These are phyloP conservation scores for Physella acuta DNA, from an alignment of 1,140 invertebrate species.

Conservation along the genomic window DNA sequence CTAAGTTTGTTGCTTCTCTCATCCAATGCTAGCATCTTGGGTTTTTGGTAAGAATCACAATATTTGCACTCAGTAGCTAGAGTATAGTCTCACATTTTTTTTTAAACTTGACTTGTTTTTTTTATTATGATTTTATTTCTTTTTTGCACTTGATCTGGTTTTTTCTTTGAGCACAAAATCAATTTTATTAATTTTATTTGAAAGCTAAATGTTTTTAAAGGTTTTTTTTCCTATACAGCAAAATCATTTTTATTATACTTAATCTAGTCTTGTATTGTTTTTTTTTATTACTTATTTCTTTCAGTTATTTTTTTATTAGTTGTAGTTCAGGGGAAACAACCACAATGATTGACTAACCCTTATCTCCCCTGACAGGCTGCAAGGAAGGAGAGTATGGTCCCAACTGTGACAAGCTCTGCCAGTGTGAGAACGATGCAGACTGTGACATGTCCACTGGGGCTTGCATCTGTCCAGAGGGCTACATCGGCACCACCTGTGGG, in stretches of 20 bases:
- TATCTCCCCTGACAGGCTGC: slow-evolving; percentile 44
- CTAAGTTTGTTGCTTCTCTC: no score
- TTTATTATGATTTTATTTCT: no score
- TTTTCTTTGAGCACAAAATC: background rate
- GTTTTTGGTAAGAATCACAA: slow-evolving; percentile 31
- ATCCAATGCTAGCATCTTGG: slow-evolving; percentile 18
- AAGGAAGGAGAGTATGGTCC: slow-evolving; percentile 42
- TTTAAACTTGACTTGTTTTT: no score
- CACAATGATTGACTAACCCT: no score
- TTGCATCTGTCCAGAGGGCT: slow-evolving; percentile 44
- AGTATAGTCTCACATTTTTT: no score
- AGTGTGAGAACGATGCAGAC: slow-evolving; percentile 60
- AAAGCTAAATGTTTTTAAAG: background rate
- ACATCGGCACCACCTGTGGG: slow-evolving; percentile 43
- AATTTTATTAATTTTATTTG: background rate
- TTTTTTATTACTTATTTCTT: background rate
- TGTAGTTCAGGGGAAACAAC: background rate
- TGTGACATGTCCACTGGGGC: slow-evolving; percentile 43
- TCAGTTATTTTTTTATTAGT: background rate
- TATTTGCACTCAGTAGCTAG: no score
- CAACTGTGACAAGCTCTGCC: slow-evolving; percentile 46
- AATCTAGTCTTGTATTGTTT: background rate
- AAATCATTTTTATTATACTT: background rate
- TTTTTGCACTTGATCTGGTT: no score
- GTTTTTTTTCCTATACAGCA: background rate